Percentiles rank a stretch among this genome's conserved stretches.
These are phyloP conservation scores for Papilio elwesi DNA, from an alignment of 2,888 invertebrate genomes.

Conservation along the genomic window DNA sequence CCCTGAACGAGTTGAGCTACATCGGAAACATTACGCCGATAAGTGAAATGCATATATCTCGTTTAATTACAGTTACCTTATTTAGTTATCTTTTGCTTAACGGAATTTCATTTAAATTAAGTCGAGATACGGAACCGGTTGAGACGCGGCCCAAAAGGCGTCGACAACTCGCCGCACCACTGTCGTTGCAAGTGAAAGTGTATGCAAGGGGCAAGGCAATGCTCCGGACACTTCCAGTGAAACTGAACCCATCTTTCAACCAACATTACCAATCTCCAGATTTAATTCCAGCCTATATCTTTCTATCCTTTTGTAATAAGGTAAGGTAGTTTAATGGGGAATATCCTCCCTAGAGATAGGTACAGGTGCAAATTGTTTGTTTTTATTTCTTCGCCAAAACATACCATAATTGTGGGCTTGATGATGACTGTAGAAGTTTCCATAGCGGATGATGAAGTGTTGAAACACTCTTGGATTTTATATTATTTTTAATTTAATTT, in stretches of 20 bases:
- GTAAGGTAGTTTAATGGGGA: too few species aligned
- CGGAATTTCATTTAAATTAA: slow-evolving; percentile 27
- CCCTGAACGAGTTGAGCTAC: background rate
- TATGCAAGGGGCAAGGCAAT: slow-evolving; percentile 23
- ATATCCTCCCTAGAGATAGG: too few species aligned
- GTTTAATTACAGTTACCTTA: slow-evolving; percentile 23
- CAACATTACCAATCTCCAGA: too few species aligned
- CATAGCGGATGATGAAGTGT: too few species aligned
- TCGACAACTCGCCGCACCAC: background rate
- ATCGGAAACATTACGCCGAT: slow-evolving; percentile 20
- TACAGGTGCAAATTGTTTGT: too few species aligned
- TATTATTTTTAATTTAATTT: too few species aligned
- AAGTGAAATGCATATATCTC: slow-evolving; percentile 28
- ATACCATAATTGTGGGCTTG: too few species aligned
- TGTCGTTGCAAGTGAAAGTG: slow-evolving; percentile 30
- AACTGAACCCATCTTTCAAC: slow-evolving; percentile 8
- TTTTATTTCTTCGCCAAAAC: too few species aligned
- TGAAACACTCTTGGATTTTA: too few species aligned
- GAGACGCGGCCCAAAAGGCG: slow-evolving; percentile 17
- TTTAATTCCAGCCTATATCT: too few species aligned
- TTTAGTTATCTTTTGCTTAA: slow-evolving; percentile 21
- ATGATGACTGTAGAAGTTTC: too few species aligned
- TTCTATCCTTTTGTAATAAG: too few species aligned
- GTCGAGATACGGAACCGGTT: slow-evolving; percentile 22
- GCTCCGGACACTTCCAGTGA: background rate